Evolutionary conservation across 2,797 vertebrate genomes (phyloP).

Genomic region (Pipistrellus kuhlii): DNA sequence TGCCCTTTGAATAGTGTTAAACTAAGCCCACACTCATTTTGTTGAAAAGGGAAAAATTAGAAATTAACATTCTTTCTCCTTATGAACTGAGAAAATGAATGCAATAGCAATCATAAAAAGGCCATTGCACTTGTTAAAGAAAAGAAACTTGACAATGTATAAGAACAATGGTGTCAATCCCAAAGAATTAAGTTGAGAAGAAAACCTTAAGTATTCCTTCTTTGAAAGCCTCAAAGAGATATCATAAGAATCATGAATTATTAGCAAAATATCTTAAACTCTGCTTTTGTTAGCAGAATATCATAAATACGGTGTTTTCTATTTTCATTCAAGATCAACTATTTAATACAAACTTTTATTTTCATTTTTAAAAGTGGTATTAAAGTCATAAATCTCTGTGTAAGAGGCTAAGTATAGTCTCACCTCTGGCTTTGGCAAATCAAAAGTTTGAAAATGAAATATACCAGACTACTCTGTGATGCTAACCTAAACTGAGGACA

Average conservation of each 20-base stretch:
- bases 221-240: conserved; percentile 43
- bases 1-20: background rate
- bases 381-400: conserved; percentile 7
- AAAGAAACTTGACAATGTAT: conserved; percentile 13
- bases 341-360: conserved; percentile 10
- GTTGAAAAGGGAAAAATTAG: conserved; percentile 32
- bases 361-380: background rate
- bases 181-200: conserved; percentile 8
- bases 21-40: background rate
- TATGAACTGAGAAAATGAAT: conserved; percentile 31
- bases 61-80: conserved; percentile 18
- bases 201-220: conserved; percentile 29
- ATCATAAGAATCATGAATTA: conserved; percentile 27
- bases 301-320: background rate
- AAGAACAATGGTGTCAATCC: conserved; percentile 4
- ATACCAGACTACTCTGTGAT: background rate
- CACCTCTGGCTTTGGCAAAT: background rate
- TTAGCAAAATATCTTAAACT: conserved; percentile 50
- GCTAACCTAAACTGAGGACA: background rate
- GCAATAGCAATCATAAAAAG: conserved; percentile 35
- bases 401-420: background rate
- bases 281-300: conserved; percentile 21
- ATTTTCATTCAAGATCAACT: conserved; percentile 16
- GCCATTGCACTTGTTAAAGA: background rate
- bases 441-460: conserved; percentile 24